phyloP scores from a whole-genome alignment of 64 coral and sea anemone species.

The Montipora cactus region DNA sequence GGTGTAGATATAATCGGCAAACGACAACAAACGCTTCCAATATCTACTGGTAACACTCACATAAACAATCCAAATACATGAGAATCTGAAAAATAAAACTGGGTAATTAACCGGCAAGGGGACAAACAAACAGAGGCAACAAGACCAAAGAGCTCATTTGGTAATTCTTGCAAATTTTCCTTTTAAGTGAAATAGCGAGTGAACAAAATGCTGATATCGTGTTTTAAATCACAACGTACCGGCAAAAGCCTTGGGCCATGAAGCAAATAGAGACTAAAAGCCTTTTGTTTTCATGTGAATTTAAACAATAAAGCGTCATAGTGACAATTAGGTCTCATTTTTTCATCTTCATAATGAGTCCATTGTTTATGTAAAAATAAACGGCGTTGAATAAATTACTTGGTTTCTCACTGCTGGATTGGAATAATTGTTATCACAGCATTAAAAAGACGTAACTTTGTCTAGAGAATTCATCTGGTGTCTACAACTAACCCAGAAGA shows the following conservation, averaged over 20 bases:
- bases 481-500: background rate
- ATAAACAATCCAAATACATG: no score
- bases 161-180: background rate
- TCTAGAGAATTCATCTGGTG: background rate
- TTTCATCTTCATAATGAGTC: slow-evolving; percentile 17
- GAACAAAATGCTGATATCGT: background rate
- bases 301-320: slow-evolving; percentile 30
- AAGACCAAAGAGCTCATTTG: background rate
- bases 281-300: slow-evolving; percentile 22
- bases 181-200: background rate
- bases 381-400: slow-evolving; percentile 39
- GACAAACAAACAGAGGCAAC: background rate
- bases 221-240: slow-evolving; percentile 9
- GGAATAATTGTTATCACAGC: slow-evolving; percentile 25
- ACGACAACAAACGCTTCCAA: no score
- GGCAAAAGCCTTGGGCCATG: background rate
- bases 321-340: slow-evolving; percentile 22
- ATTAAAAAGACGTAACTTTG: background rate
- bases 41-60: no score
- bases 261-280: background rate
- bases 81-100: background rate
- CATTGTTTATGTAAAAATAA: slow-evolving; percentile 15
- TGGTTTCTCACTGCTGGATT: background rate
- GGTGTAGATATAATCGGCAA: no score
- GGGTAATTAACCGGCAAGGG: background rate